phyloP scores from a whole-genome alignment of 1,140 invertebrate species.

The Campoletis sonorensis region DNA sequence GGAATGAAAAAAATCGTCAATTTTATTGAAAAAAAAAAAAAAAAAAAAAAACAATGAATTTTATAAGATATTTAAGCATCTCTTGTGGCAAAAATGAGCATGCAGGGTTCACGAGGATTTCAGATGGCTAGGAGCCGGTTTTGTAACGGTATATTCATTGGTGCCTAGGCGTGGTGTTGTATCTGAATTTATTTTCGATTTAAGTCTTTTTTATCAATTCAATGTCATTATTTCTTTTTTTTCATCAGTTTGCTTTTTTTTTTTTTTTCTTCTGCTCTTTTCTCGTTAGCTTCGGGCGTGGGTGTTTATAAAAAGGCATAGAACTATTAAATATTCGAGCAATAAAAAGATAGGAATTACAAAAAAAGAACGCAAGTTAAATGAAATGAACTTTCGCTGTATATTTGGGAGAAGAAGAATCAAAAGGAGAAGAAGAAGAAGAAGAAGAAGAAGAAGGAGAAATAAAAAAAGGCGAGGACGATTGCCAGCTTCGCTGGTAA shows the following conservation, averaged over 20 bases:
- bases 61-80: not conserved
- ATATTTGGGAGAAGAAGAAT: not conserved
- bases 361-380: not conserved
- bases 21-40: not conserved
- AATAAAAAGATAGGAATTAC: not conserved
- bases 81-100: constrained; percentile 10
- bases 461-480: not conserved
- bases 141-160: constrained; percentile 49
- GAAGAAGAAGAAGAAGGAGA: no score
- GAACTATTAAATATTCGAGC: not conserved
- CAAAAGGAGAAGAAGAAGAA: no score
- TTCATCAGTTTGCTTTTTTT: no score
- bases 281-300: not conserved
- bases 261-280: not conserved
- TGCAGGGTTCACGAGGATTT: constrained; percentile 21
- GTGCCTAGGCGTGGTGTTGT: constrained; percentile 40
- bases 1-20: not conserved
- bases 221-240: constrained; percentile 1
- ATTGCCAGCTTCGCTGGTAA: not conserved
- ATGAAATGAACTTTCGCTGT: not conserved
- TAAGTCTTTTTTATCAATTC: not conserved
- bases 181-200: constrained; percentile 7
- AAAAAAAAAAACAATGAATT: not conserved
- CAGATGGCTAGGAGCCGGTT: constrained; percentile 40
- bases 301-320: not conserved